Evolutionary conservation across 2,113 vertebrate species (phyloP).

Genomic region (Pachypanchax playfairii): DNA sequence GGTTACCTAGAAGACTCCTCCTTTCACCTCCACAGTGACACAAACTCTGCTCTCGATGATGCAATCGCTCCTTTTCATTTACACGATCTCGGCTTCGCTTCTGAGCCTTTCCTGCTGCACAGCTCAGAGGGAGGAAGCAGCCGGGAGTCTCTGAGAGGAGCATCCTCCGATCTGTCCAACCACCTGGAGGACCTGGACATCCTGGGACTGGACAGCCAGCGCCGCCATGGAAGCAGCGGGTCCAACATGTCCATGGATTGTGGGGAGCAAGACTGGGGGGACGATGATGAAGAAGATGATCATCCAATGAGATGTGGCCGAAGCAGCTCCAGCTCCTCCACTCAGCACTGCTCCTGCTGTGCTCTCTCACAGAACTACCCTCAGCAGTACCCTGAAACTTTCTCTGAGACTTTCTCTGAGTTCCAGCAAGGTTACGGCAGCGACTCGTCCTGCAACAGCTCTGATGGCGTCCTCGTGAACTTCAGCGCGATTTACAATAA

Average conservation of each 20-base stretch:
- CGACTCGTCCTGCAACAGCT: slow-evolving; percentile 96
- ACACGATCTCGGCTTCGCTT: slow-evolving; percentile 80
- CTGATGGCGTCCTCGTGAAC: slow-evolving; percentile 92
- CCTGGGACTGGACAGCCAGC: slow-evolving; percentile 79
- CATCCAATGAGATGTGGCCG: slow-evolving; percentile 75
- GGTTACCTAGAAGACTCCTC: slow-evolving; percentile 85
- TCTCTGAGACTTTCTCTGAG: slow-evolving; percentile 80
- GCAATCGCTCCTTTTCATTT: slow-evolving; percentile 82
- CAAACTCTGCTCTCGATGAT: slow-evolving; percentile 61
- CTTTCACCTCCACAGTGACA: slow-evolving; percentile 87
- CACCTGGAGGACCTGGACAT: slow-evolving; percentile 80
- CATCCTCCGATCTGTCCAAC: slow-evolving; percentile 47
- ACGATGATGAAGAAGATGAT: slow-evolving; percentile 78
- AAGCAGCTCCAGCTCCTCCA: slow-evolving; percentile 71
- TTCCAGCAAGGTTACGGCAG: slow-evolving; percentile 88
- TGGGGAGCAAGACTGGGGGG: slow-evolving; percentile 90
- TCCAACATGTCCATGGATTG: slow-evolving; percentile 89
- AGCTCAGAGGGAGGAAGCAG: slow-evolving; percentile 76
- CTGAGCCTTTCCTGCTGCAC: slow-evolving; percentile 82
- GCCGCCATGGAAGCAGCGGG: slow-evolving; percentile 82
- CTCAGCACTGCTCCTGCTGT: slow-evolving; percentile 82
- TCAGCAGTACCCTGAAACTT: slow-evolving; percentile 70
- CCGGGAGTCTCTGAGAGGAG: slow-evolving; percentile 76
- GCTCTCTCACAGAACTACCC: slow-evolving; percentile 82
- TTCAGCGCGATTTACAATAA: slow-evolving; percentile 96